A percentile compares a stretch with the other conserved stretches of the same genome.
phyloP scores from a whole-genome alignment of 2,888 invertebrate species.

The Priapulus caudatus region DNA sequence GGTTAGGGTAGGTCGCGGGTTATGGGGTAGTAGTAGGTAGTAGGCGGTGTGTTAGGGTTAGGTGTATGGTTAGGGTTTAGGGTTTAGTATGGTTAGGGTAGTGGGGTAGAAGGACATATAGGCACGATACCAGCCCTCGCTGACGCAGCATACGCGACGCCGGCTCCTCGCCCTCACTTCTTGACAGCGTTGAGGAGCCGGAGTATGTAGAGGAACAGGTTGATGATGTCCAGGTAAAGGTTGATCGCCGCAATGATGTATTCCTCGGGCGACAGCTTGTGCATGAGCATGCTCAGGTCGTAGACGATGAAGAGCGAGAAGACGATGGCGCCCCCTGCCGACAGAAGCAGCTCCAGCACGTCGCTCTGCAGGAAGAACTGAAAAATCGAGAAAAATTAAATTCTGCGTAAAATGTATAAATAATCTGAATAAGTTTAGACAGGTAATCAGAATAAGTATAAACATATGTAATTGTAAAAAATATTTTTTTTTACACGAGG shows the following conservation, averaged over 20 bases:
- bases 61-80: no score
- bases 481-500: no score
- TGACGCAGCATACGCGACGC: no score
- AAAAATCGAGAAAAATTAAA: no score
- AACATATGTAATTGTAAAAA: no score
- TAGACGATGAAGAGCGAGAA: conserved; percentile 70
- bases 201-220: conserved; percentile 67
- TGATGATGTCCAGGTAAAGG: conserved; percentile 73
- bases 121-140: no score
- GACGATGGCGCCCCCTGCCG: conserved; percentile 54
- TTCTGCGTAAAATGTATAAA: conserved; percentile 9
- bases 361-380: conserved; percentile 62
- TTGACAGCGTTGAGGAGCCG: conserved; percentile 54
- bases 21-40: no score
- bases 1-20: no score
- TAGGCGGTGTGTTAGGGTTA: no score
- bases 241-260: conserved; percentile 75
- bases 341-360: conserved; percentile 54
- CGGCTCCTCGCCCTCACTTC: no score
- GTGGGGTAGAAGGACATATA: no score
- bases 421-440: background rate
- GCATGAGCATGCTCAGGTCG: conserved; percentile 74
- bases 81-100: no score
- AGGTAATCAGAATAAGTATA: background rate
- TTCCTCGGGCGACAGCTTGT: conserved; percentile 65